These are phyloP conservation scores for Palaemon carinicauda DNA, from an alignment of 1,140 invertebrate species.

Conservation along the genomic window DNA sequence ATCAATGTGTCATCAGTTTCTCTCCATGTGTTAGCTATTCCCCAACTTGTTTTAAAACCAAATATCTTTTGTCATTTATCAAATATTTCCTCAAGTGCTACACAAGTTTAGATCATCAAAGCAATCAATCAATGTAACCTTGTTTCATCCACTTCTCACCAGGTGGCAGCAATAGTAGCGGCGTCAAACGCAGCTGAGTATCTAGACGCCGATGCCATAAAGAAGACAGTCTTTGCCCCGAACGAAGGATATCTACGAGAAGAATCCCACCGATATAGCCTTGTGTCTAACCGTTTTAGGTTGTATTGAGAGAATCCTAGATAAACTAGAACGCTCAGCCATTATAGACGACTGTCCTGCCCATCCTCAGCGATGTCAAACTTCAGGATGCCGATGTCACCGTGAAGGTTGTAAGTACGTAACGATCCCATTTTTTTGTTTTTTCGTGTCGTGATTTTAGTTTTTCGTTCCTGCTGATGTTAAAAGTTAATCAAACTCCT, in stretches of 20 bases:
- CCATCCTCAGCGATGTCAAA: slow-evolving; percentile 85
- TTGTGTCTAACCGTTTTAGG: slow-evolving; percentile 62
- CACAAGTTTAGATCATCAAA: too few species aligned
- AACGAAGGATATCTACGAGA: slow-evolving; percentile 86
- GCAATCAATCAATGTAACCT: too few species aligned
- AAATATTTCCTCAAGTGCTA: too few species aligned
- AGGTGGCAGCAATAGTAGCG: slow-evolving; percentile 90
- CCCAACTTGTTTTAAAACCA: too few species aligned
- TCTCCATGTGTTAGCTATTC: too few species aligned
- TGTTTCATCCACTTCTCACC: slow-evolving; percentile 60
- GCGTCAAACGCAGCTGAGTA: slow-evolving; percentile 86
- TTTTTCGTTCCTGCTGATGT: too few species aligned
- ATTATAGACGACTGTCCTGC: slow-evolving; percentile 93
- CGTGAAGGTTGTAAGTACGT: slow-evolving; percentile 54
- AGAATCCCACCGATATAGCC: slow-evolving; percentile 75
- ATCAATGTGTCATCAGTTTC: too few species aligned
- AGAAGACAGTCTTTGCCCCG: slow-evolving; percentile 85
- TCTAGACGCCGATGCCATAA: slow-evolving; percentile 83
- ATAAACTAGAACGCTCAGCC: slow-evolving; percentile 84
- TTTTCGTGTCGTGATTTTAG: neutral
- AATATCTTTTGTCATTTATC: too few species aligned
- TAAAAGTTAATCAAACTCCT: too few species aligned
- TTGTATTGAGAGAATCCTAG: slow-evolving; percentile 76
- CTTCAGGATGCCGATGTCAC: slow-evolving; percentile 79
- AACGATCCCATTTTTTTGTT: neutral